Base-by-base conservation (phyloP, 2,888 invertebrate species). In the Sesia apiformis region DNA sequence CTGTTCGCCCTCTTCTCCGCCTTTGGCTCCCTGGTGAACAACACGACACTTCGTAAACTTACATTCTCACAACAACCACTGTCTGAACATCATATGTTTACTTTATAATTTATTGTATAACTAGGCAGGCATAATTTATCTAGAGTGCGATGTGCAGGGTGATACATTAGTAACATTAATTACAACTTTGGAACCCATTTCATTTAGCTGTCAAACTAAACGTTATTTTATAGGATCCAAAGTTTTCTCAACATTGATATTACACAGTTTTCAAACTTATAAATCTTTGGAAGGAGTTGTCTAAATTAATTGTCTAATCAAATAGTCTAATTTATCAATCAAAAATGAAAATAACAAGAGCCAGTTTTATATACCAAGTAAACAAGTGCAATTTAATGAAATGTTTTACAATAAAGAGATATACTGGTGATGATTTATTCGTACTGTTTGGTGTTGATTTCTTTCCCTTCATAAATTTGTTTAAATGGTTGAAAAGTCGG, bases 1-100 rank as follows among this genome's bases (percentile, higher is more conserved):
- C 92, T 94, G 94, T 93, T 94, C 93, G 93, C 92, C 93, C 94
- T 94, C 94, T 94, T 94, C 94, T 94, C 94, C 93, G 88, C 89
- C 81, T 93, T 94, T 93, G 93, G 94, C 92, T 93, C 94, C 94
- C 94, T 94, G 91, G 57, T 57, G 60, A 67, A 50, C 38, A 8
- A 50, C 50, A 50, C 39, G 5, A 8, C 23, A 23, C 23, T 23
- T 23, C 2, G 23, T 23, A 23, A 23, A 23, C 23, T 23, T 23
- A 23, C 23, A 23, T 23, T 23, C 23, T 23, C 42, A 42, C 42
- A 42, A 42, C 42, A 42, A 42, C 42, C 5, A 42, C 23, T 23
- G 23, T 23, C 23, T 23, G 2, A 23, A 23, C 23, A 23, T 23
- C 23, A 23, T 23, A 23, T 23, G 23, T 23, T 23, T 23, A 23